These are phyloP conservation scores for Piezodorus guildinii DNA, from an alignment of 1,140 invertebrate genomes.

Conservation along the genomic window DNA sequence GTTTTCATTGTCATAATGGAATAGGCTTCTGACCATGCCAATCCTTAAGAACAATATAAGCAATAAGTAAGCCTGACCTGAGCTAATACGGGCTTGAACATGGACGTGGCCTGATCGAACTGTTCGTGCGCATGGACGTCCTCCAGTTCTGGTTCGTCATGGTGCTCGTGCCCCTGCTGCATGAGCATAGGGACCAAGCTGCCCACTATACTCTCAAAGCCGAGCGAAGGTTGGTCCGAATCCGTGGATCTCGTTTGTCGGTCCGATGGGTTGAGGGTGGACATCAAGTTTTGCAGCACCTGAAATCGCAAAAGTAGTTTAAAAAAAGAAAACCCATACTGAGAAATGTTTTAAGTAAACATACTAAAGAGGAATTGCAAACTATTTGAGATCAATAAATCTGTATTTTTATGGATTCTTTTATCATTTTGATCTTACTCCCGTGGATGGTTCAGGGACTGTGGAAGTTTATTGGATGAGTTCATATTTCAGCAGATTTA, in stretches of 20 bases:
- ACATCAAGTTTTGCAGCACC: slow-evolving; percentile 1
- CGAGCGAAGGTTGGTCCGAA: slow-evolving; percentile 30
- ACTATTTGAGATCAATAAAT: too few species aligned
- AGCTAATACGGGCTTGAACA: slow-evolving; percentile 60
- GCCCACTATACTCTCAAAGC: slow-evolving; percentile 45
- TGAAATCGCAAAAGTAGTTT: not conserved
- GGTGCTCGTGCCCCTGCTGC: slow-evolving; percentile 32
- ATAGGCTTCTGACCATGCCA: too few species aligned
- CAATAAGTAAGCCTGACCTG: slow-evolving; percentile 40
- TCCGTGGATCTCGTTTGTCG: slow-evolving; percentile 25
- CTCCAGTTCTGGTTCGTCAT: slow-evolving; percentile 29
- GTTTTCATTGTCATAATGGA: not conserved
- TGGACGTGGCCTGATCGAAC: slow-evolving; percentile 46
- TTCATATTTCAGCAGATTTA: too few species aligned
- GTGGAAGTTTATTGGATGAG: too few species aligned
- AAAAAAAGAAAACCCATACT: too few species aligned
- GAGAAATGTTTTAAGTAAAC: too few species aligned
- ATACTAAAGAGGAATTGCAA: too few species aligned
- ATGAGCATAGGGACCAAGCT: slow-evolving; percentile 40
- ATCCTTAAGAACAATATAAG: slow-evolving; percentile 46
- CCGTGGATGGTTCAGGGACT: too few species aligned
- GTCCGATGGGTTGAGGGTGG: slow-evolving; percentile 19
- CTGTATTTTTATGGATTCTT: too few species aligned
- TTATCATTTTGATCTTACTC: too few species aligned
- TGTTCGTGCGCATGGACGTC: slow-evolving; percentile 39